Conservation (phyloP, 2,797 vertebrate species). For the Mus spretus region DNA sequence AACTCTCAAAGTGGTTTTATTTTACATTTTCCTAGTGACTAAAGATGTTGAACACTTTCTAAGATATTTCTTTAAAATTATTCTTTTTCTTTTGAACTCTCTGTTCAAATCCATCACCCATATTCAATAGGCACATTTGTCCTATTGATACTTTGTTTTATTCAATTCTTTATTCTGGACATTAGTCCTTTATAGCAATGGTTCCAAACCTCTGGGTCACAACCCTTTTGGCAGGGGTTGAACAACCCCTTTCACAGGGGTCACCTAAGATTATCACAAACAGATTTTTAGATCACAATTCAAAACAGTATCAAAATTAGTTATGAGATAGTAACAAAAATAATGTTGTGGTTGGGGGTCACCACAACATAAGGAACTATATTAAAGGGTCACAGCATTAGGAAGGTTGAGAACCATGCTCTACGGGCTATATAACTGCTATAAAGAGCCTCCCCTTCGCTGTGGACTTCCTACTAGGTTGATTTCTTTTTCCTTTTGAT, state of each 20-base stretch:
- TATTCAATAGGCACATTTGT: background rate
- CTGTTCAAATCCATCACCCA: background rate
- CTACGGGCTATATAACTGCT: too few species aligned
- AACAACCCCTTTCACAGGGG: background rate
- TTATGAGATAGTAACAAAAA: too few species aligned
- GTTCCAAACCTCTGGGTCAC: background rate
- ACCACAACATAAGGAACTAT: too few species aligned
- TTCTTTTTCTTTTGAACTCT: background rate
- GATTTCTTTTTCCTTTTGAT: background rate
- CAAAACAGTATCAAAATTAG: too few species aligned
- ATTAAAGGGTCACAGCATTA: too few species aligned
- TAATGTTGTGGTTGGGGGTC: too few species aligned
- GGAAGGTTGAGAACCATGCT: too few species aligned
- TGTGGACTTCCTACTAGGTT: background rate
- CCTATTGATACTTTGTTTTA: background rate
- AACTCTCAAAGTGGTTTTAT: too few species aligned
- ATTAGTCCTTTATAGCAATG: background rate
- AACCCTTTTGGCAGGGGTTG: background rate
- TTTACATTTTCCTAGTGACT: too few species aligned
- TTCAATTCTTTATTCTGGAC: background rate
- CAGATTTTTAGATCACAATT: too few species aligned
- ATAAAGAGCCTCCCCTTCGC: background rate
- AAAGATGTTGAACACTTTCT: too few species aligned
- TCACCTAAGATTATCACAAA: too few species aligned
- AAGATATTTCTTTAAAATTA: background rate